Evolutionary conservation across 2,888 invertebrate genomes (phyloP), one percentile per base, ranked within the genome.

Genomic region (Dermolepida albohirtum): DNA sequence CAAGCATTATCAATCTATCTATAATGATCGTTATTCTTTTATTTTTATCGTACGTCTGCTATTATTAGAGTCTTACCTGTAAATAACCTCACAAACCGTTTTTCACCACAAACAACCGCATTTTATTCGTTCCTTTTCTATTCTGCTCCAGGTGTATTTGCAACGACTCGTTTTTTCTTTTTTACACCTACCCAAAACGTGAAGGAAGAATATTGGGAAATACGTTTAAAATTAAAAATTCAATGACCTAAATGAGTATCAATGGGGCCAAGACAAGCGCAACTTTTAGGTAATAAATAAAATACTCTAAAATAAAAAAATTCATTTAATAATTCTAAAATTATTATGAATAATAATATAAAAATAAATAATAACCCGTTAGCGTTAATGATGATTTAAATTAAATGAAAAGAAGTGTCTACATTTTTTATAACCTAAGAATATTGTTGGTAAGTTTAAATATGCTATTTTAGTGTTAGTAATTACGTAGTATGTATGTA

Each of bases 261-360:
- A 52, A 52, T 34, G 51, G 51, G 51, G 27, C 51, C 51, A 52
- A 52, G 14, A 52, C 8, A 34, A 52, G 12, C 34, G 34, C 34
- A 74, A 73, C 72, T 74, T 73, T 51, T 51, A 22, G 29, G 51
- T 51, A 51, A 51, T 51, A 12, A n/a, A 29, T 55, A 29, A 16
- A 55, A 34, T 55, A 55, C 40, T 17, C 51, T 22, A 51, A 51
- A 51, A 22, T 29, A 11, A 14, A 51, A 51, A 22, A 11, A n/a
- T n/a, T 17, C 17, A 6, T 51, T 17, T 5, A 34, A 51, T 4
- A 1, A 22, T 22, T 22, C 1, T 22, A 2, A 22, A 22, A 22
- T 22, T 22, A 22, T 22, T 22, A 22, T 22, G 4, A 22, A 22
- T 22, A 22, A 22, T 22, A 22, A 22, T 4, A 22, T 57, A 40